phyloP scores from a whole-genome alignment of 2,797 vertebrate species.

The Xerus rutilus region DNA sequence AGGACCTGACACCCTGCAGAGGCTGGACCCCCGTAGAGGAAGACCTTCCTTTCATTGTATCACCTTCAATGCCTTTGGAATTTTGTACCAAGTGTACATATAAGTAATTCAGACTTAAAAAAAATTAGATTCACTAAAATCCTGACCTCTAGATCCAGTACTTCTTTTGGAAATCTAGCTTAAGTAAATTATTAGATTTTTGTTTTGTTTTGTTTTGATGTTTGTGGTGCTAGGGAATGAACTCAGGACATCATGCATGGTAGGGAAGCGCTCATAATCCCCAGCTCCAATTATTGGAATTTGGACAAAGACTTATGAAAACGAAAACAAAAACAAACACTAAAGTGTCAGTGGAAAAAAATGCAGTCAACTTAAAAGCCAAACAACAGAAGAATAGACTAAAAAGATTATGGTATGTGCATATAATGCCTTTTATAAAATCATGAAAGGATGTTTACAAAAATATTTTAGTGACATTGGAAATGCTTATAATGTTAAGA shows the following conservation, averaged over 20 bases:
- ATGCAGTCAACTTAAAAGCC: neutral
- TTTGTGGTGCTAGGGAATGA: neutral
- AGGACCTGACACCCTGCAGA: no score
- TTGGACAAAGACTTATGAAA: slow-evolving; percentile 34
- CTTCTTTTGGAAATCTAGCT: slow-evolving; percentile 20
- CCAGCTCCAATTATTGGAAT: neutral
- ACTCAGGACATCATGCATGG: neutral
- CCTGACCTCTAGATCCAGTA: neutral
- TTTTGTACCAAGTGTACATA: neutral
- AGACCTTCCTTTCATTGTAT: slow-evolving; percentile 12
- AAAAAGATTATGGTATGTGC: neutral
- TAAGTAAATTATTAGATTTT: slow-evolving; percentile 32
- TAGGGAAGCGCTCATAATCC: neutral
- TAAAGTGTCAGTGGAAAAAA: slow-evolving; percentile 31
- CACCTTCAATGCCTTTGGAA: slow-evolving; percentile 17
- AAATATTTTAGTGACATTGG: slow-evolving; percentile 13
- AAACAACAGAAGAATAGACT: neutral
- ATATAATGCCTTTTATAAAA: neutral
- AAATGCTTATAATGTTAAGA: slow-evolving; percentile 43
- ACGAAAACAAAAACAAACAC: neutral
- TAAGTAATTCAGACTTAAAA: slow-evolving; percentile 60
- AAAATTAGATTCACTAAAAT: slow-evolving; percentile 58
- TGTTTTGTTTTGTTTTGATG: neutral
- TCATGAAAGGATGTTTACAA: slow-evolving; percentile 29
- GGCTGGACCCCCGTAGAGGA: neutral